Evolutionary conservation across 2,888 invertebrate genomes (phyloP), one percentile per base, ranked within the genome.

Genomic region (Drosophila mimica): DNA sequence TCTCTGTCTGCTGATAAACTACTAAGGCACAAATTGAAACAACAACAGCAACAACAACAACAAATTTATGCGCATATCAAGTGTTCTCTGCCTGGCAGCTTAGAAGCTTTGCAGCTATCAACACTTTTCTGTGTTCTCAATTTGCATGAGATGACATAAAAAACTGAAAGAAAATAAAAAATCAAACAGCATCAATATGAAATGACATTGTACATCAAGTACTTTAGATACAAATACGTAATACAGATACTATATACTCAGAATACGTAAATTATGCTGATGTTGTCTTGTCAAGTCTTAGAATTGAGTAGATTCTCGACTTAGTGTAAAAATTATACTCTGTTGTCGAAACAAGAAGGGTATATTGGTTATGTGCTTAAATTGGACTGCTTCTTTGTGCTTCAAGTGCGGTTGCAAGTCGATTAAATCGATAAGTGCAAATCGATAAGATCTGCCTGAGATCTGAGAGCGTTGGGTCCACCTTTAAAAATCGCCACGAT

Each of bases 1-100:
- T 56, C 49, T 40, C 36, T 25, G 28, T 15, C 43, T 34, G 48
- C 63, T 59, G 53, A 58, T 48, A 58, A 36, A 63, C 49, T 62
- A 31, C 43, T n/a, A 54, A 30, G 28, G 28, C 51, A 51, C 28
- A 17, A 11, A 4, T 25, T 51, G 2, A 56, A 61, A 54, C 25
- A 59, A 43, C 60, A n/a, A n/a, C 46, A 36, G 11, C 5, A 48
- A 13, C 53, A 36, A 38, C 40, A 51, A 49, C 28, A 54, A 57
- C 58, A 40, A 83, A 86, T 78, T 75, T 89, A 87, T 88, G 88
- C 76, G 88, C 89, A 85, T 89, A 82, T 71, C 89, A 84, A 89
- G 69, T 80, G 79, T 57, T 66, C 68, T 62, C 68, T 62, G 69
- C 65, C 61, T 51, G 58, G 11, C 33, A 17, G 61, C 48, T 57